Conservation (phyloP, 2,888 invertebrate species). For the Cyaniris semiargus region DNA sequence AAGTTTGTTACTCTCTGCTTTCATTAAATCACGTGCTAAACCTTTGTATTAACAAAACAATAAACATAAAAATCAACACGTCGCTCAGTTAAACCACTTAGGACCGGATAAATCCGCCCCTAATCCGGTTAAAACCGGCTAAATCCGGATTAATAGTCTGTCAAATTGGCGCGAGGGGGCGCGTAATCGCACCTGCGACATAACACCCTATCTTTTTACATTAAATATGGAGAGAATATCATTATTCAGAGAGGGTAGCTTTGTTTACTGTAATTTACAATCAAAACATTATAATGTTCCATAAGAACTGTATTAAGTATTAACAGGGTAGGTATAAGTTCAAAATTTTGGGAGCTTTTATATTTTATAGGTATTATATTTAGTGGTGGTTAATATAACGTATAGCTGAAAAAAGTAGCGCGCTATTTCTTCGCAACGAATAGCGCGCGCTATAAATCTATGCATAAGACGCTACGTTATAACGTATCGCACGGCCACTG, state of each 20-base stretch:
- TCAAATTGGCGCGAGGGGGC: constrained; percentile 72
- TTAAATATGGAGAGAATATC: constrained; percentile 44
- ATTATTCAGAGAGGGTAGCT: constrained; percentile 33
- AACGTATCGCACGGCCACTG: too few species aligned
- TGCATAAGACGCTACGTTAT: too few species aligned
- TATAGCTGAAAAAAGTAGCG: too few species aligned
- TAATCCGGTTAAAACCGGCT: constrained; percentile 62
- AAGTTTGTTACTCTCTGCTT: not conserved
- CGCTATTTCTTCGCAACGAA: too few species aligned
- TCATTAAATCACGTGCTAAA: constrained; percentile 38
- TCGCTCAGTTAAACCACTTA: constrained; percentile 58
- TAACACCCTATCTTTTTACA: constrained; percentile 45
- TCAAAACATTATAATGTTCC: not conserved
- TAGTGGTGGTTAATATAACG: too few species aligned
- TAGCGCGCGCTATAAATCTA: too few species aligned
- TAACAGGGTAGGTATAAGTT: too few species aligned
- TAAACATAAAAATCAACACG: constrained; percentile 42
- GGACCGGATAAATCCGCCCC: constrained; percentile 61
- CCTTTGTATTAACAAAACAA: constrained; percentile 29
- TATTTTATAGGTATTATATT: too few species aligned
- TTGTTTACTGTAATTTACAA: constrained; percentile 21
- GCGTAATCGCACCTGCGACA: constrained; percentile 63
- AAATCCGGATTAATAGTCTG: constrained; percentile 79
- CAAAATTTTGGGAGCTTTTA: too few species aligned
- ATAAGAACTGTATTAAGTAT: not conserved